Percentiles rank a stretch among this genome's conserved stretches.
Conservation (phyloP, 2,113 vertebrate species). For the Nanorana parkeri region DNA sequence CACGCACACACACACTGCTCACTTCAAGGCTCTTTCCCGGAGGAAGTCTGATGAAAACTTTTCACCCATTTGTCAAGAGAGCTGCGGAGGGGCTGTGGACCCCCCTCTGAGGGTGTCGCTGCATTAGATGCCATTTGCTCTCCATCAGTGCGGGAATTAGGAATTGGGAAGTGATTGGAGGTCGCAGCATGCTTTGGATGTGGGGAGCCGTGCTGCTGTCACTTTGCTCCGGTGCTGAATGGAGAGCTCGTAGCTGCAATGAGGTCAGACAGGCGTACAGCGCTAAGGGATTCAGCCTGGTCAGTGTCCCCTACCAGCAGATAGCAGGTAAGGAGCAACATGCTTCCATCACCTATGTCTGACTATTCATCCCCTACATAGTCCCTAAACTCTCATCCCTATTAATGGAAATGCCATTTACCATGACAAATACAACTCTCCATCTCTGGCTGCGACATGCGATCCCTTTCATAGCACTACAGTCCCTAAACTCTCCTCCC, state of each 20-base stretch:
- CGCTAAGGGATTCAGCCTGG: conserved; percentile 87
- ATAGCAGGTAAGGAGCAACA: conserved; percentile 86
- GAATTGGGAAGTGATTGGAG: conserved; percentile 19
- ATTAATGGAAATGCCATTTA: too few species aligned
- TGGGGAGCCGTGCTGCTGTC: conserved; percentile 60
- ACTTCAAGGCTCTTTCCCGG: not conserved
- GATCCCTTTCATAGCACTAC: too few species aligned
- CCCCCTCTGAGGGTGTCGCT: too few species aligned
- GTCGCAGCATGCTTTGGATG: conserved; percentile 62
- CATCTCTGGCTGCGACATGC: too few species aligned
- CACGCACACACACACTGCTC: too few species aligned
- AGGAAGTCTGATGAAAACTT: conserved; percentile 33
- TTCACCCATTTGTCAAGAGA: conserved; percentile 13
- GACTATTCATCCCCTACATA: too few species aligned
- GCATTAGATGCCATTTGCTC: conserved; percentile 68
- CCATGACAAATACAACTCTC: too few species aligned
- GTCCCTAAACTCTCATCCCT: too few species aligned
- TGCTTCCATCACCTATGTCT: not conserved
- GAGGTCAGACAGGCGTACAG: conserved; percentile 85
- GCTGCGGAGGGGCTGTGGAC: too few species aligned
- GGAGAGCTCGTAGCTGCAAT: conserved; percentile 85
- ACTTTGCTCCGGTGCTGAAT: conserved; percentile 74
- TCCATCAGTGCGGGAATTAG: conserved; percentile 27
- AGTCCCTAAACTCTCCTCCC: too few species aligned
- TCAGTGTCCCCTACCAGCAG: conserved; percentile 85